phyloP scores from a whole-genome alignment of 1,140 invertebrate genomes.

The Rhopalosiphum maidis region DNA sequence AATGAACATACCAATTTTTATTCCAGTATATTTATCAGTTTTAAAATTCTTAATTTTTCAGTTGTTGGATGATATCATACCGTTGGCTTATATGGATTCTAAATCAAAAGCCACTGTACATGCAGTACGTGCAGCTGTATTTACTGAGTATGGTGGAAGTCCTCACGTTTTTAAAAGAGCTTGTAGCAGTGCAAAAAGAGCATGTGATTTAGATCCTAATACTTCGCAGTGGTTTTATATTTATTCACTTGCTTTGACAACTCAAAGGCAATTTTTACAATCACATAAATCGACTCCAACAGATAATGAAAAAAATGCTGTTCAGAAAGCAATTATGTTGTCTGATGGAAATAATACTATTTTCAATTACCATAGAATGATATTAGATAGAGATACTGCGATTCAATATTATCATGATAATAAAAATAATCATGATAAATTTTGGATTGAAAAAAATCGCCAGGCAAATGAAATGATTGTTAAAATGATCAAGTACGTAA shows the following conservation, averaged over 20 bases:
- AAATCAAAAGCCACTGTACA: conserved; percentile 38
- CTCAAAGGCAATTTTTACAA: not conserved
- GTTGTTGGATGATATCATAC: conserved; percentile 17
- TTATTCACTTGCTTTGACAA: conserved; percentile 24
- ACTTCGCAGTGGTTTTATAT: conserved; percentile 51
- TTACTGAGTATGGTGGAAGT: conserved; percentile 34
- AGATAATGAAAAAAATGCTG: conserved; percentile 36
- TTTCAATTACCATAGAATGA: conserved; percentile 45
- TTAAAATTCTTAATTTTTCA: conserved; percentile 18
- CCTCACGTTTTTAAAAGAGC: conserved; percentile 3
- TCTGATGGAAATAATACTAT: conserved; percentile 24
- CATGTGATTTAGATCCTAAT: conserved; percentile 45
- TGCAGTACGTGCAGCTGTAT: conserved; percentile 17
- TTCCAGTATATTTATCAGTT: too few relatives aligned
- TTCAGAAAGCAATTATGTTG: conserved; percentile 37
- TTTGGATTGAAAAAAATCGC: conserved; percentile 1
- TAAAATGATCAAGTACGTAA: conserved; percentile 44
- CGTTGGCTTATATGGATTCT: not conserved
- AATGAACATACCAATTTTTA: too few relatives aligned
- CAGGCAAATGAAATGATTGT: conserved; percentile 32
- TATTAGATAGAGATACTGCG: conserved; percentile 20
- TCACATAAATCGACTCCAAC: conserved; percentile 21
- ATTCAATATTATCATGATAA: conserved; percentile 18
- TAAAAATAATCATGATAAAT: conserved; percentile 20
- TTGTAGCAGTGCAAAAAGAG: conserved; percentile 24